Conservation (phyloP, 2,113 vertebrate genomes). For the Vanacampus margaritifer region DNA sequence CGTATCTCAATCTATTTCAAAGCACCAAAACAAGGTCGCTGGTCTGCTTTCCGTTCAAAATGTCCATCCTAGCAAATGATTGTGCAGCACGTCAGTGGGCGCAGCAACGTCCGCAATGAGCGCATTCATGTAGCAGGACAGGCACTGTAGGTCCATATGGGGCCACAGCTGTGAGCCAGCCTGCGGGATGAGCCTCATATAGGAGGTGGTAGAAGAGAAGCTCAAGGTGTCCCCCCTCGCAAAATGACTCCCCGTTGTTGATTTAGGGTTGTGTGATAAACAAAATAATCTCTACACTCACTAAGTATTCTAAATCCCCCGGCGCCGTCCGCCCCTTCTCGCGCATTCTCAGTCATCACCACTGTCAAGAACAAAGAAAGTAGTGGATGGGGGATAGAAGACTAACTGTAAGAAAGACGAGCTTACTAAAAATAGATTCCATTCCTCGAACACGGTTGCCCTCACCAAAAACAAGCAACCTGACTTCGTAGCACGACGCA, state of each 20-base stretch:
- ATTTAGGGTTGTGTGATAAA: slow-evolving; percentile 28
- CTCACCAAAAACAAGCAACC: slow-evolving; percentile 22
- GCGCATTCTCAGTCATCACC: slow-evolving; percentile 14
- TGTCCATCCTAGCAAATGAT: neutral
- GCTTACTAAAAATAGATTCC: slow-evolving; percentile 57
- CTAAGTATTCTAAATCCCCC: slow-evolving; percentile 32
- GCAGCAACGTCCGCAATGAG: neutral
- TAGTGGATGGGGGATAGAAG: slow-evolving; percentile 30
- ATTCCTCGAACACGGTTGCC: slow-evolving; percentile 13
- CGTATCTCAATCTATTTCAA: too few relatives aligned
- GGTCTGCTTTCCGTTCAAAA: neutral
- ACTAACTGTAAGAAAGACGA: slow-evolving; percentile 20
- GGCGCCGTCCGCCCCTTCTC: neutral
- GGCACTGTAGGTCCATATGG: neutral
- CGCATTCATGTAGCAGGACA: neutral
- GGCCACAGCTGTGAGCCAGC: neutral
- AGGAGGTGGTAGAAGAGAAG: neutral
- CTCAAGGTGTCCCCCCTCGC: neutral
- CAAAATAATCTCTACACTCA: slow-evolving; percentile 47
- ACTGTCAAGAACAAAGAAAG: slow-evolving; percentile 50
- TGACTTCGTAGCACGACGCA: slow-evolving; percentile 50
- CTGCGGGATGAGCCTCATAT: neutral
- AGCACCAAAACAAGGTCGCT: neutral
- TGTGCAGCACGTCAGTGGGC: neutral
- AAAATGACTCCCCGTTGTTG: slow-evolving; percentile 13